phyloP scores from a whole-genome alignment of 2,113 vertebrate species.

The Neofelis nebulosa region DNA sequence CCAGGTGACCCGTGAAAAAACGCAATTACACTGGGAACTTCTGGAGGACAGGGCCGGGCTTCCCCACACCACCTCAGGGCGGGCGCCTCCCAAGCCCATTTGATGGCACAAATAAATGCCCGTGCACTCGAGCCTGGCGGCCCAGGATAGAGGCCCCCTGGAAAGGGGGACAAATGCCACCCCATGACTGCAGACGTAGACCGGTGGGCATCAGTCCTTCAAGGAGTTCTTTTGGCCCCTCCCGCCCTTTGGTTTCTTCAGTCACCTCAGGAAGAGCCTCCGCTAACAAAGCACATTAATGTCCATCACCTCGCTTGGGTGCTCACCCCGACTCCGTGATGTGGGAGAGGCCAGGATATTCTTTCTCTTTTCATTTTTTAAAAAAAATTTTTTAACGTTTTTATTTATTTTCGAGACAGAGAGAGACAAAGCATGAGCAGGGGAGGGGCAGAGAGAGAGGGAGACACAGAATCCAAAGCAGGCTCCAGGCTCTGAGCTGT shows the following conservation, averaged over 20 bases:
- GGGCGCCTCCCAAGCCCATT: neutral
- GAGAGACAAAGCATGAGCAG: too few species aligned
- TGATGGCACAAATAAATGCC: neutral
- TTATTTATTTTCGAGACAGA: too few species aligned
- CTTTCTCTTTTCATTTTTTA: too few species aligned
- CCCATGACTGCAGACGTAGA: neutral
- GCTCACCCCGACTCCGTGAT: neutral
- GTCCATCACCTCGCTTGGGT: neutral
- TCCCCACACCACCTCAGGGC: neutral
- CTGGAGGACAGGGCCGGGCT: neutral
- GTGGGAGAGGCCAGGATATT: rapidly evolving
- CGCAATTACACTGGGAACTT: neutral
- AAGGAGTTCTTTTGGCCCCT: rapidly evolving
- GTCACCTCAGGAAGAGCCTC: neutral
- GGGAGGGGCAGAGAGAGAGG: too few species aligned
- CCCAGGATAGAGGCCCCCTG: neutral
- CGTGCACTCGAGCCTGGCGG: neutral
- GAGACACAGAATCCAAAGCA: too few species aligned
- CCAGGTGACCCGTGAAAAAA: neutral
- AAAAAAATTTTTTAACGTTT: too few species aligned
- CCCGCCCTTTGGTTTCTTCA: neutral
- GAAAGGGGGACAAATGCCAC: neutral
- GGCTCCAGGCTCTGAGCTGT: too few species aligned
- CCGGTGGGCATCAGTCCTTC: too few species aligned
- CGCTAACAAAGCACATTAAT: neutral